Conservation (phyloP, 2,113 vertebrate genomes). For the Rhea pennata region DNA sequence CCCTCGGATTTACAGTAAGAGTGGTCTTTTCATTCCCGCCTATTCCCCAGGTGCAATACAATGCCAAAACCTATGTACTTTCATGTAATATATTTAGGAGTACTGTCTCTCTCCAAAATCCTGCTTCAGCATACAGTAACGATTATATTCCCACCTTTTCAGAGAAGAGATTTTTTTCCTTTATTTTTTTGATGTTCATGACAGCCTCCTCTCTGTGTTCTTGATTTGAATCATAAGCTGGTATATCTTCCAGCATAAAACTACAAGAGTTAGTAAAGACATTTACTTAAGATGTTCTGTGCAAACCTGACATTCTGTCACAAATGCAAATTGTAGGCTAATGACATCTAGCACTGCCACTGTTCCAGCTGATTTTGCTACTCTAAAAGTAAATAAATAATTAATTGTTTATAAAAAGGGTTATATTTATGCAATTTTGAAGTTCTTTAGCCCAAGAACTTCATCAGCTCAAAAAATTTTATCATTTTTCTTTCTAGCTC, state of each 20-base stretch:
- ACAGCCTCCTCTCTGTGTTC: not conserved
- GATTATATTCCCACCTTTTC: not conserved
- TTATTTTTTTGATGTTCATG: not conserved
- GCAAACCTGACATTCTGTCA: not conserved
- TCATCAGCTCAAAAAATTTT: not conserved
- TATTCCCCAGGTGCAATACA: not conserved
- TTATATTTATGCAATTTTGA: constrained; percentile 19
- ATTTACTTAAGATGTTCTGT: not conserved
- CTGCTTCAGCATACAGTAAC: not conserved
- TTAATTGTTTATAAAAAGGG: not conserved
- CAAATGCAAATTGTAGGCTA: not conserved
- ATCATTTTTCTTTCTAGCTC: not conserved
- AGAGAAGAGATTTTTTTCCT: not conserved
- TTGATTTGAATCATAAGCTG: not conserved
- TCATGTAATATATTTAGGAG: not conserved
- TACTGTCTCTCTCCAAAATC: not conserved
- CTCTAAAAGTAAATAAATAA: not conserved
- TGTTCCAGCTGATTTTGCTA: not conserved
- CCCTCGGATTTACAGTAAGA: not conserved
- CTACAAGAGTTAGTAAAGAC: not conserved
- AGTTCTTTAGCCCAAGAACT: constrained; percentile 47
- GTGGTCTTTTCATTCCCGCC: not conserved
- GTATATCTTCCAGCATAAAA: not conserved
- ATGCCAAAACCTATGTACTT: not conserved
- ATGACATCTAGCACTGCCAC: not conserved